Base-by-base conservation (phyloP, 1,140 invertebrate species). In the Caenorhabditis latens region DNA sequence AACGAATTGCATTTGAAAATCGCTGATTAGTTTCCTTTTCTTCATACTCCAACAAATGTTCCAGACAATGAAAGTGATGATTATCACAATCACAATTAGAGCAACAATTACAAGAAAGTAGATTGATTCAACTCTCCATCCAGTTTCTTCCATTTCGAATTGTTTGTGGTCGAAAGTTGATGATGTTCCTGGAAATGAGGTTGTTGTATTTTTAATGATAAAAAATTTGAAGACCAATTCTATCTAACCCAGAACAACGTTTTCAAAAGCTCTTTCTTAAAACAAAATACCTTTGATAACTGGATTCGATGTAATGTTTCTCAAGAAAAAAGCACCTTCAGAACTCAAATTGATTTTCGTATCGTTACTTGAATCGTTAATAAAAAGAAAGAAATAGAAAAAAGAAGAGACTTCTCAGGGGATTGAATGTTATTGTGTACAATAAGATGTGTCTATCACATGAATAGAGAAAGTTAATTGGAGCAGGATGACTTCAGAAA, bases 1-100 rank as follows among this genome's bases (percentile, higher is more conserved):
- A 40, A 85, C 63, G 21, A 85, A 71, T 58, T 85, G 84, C 84
- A 85, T 85, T 75, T 79, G 63, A 32, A 85, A 71, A 14, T 58
- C 42, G 16, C 84, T 75, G 65, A 85, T 85, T 8, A 85, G 19
- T 79, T 67, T 65, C n/a, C 84, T 11, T 32, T 85, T 85, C 21
- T 85, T 50, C 6, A 85, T 71, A 42, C 67, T 21, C 84, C 84
- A 85, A 58, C 84, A 85, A 13, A 71, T n/a, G 50, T 55, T 71
- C 50, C 84, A 65, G 40, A 85, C 48, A 11, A 53, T 53, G 50
- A 75, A 85, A 16, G 67, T 79, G 53, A 50, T 58, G 11, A 85
- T 50, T 4, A 85, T 43, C 6, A 67, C 84, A 24, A 79, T 40
- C 6, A 85, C 19, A 40, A 85, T 65, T 9, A 79, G 24, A 21